Evolutionary conservation across 2,113 vertebrate species (phyloP).

Genomic region (Physeter macrocephalus): DNA sequence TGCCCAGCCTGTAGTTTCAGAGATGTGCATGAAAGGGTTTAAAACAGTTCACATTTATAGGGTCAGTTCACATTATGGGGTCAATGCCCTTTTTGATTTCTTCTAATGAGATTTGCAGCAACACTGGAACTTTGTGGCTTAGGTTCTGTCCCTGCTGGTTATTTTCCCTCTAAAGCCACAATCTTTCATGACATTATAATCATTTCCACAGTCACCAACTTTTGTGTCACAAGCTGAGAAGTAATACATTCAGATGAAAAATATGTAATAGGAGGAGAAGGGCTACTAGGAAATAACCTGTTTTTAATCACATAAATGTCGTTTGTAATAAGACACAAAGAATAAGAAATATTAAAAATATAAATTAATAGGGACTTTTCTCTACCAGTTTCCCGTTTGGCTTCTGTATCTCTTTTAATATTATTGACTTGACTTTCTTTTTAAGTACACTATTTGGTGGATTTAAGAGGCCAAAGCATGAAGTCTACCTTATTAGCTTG

Average conservation of each 20-base stretch:
- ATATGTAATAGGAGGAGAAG: constrained; percentile 1
- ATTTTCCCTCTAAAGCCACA: constrained; percentile 8
- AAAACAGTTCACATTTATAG: neutral
- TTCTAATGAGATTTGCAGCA: neutral
- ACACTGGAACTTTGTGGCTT: neutral
- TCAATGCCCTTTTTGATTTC: neutral
- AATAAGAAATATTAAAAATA: constrained; percentile 43
- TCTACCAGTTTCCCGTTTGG: constrained; percentile 49
- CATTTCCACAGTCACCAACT: constrained; percentile 57
- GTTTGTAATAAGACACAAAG: constrained; percentile 31
- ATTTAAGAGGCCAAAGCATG: neutral
- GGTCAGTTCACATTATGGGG: neutral
- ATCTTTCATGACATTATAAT: constrained; percentile 29
- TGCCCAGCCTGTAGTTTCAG: neutral
- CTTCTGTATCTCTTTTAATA: constrained; percentile 47
- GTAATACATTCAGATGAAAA: constrained; percentile 54
- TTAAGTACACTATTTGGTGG: neutral
- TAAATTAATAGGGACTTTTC: constrained; percentile 51
- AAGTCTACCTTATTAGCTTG: neutral
- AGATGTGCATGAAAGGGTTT: neutral
- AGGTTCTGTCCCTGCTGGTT: neutral
- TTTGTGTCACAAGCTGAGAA: constrained; percentile 55
- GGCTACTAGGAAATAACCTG: constrained; percentile 47
- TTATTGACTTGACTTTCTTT: constrained; percentile 33
- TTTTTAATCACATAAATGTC: constrained; percentile 57